A percentile compares a stretch with the other conserved stretches of the same genome.
phyloP scores from a whole-genome alignment of 2,888 invertebrate genomes.

The Campopleginae sp. region DNA sequence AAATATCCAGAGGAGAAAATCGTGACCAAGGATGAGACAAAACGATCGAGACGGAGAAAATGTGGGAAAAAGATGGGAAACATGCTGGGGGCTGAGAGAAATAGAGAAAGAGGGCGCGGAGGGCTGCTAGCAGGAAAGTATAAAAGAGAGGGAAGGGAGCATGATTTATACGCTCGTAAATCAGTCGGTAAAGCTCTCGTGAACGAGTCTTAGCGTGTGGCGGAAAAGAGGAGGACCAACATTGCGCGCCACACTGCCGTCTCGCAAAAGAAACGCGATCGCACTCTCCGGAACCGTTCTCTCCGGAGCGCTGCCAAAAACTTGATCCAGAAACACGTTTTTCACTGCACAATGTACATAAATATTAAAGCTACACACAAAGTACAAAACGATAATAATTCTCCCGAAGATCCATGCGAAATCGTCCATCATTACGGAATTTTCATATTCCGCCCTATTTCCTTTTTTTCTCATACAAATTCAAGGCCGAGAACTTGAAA shows the following conservation, averaged over 20 bases:
- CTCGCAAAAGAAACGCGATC: slow-evolving; percentile 51
- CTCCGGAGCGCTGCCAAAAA: slow-evolving; percentile 50
- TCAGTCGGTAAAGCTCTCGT: slow-evolving; percentile 63
- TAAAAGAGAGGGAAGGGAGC: slow-evolving; percentile 44
- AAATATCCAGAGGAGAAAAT: slow-evolving; percentile 26
- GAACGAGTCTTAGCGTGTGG: slow-evolving; percentile 38
- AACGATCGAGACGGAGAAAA: slow-evolving; percentile 3
- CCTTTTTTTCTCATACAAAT: slow-evolving; percentile 12
- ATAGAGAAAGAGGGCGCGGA: slow-evolving; percentile 37
- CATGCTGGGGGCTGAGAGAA: slow-evolving; percentile 1
- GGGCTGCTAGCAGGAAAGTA: slow-evolving; percentile 31
- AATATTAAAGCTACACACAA: slow-evolving; percentile 32
- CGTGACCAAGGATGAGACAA: background rate
- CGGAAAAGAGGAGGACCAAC: slow-evolving; percentile 44
- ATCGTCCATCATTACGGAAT: background rate
- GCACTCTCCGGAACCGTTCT: slow-evolving; percentile 33
- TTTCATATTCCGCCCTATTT: background rate
- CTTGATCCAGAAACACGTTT: slow-evolving; percentile 23
- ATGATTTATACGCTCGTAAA: slow-evolving; percentile 65
- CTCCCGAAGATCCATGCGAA: background rate
- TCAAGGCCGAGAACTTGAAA: background rate
- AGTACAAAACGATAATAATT: slow-evolving; percentile 2
- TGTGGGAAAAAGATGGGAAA: slow-evolving; percentile 1
- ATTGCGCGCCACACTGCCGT: slow-evolving; percentile 28
- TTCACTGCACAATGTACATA: slow-evolving; percentile 37